phyloP scores from a whole-genome alignment of 2,113 vertebrate species.

The Oncorhynchus gorbuscha region DNA sequence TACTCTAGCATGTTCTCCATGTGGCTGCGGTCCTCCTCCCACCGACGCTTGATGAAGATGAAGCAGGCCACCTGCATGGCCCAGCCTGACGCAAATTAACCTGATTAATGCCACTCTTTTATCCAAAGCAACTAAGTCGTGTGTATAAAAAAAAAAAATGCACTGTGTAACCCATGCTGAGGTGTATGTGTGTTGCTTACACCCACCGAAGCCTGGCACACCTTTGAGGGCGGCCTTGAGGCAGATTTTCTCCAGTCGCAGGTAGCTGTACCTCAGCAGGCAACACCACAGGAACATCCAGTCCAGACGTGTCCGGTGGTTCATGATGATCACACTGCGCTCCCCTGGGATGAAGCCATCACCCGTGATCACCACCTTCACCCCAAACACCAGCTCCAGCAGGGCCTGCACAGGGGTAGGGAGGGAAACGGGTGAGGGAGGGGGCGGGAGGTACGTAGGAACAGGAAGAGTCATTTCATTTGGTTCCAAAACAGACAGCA shows the following conservation, averaged over 20 bases:
- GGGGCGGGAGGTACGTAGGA: neutral
- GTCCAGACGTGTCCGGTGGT: slow-evolving; percentile 96
- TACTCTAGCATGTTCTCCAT: slow-evolving; percentile 93
- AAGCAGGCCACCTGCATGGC: slow-evolving; percentile 97
- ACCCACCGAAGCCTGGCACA: slow-evolving; percentile 93
- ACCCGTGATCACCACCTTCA: slow-evolving; percentile 94
- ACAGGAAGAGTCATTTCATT: neutral
- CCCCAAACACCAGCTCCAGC: slow-evolving; percentile 91
- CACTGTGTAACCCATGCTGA: neutral
- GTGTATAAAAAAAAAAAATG: too few relatives aligned
- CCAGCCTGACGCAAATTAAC: slow-evolving; percentile 79
- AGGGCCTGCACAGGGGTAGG: slow-evolving; percentile 74
- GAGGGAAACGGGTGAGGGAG: neutral
- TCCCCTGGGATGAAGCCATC: slow-evolving; percentile 96
- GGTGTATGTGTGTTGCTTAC: neutral
- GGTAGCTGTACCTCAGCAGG: slow-evolving; percentile 94
- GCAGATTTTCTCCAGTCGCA: slow-evolving; percentile 95
- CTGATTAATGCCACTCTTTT: too few relatives aligned
- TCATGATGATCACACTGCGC: slow-evolving; percentile 98
- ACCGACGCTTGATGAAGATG: slow-evolving; percentile 91
- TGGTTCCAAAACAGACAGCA: slow-evolving; percentile 6
- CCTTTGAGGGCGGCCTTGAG: slow-evolving; percentile 93
- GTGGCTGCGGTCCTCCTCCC: slow-evolving; percentile 89
- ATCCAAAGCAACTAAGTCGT: too few relatives aligned
- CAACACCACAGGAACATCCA: slow-evolving; percentile 99